These are phyloP conservation scores for Pterophyllum scalare DNA, from an alignment of 2,113 vertebrate genomes.

Conservation along the genomic window DNA sequence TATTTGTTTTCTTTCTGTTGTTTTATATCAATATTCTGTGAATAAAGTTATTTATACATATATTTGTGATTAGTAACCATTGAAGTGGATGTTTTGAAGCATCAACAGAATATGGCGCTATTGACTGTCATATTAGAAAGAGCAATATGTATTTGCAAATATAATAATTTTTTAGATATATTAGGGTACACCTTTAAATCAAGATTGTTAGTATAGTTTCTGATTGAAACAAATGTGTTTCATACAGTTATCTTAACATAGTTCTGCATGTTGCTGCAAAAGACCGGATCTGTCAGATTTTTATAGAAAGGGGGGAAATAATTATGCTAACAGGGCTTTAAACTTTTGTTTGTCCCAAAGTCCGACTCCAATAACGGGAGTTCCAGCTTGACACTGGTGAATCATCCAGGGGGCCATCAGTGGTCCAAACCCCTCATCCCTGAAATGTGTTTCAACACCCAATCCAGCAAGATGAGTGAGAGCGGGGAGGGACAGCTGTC, in stretches of 20 bases:
- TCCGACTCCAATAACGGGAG: slow-evolving; percentile 80
- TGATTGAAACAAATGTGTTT: neutral
- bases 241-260: neutral
- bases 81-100: neutral
- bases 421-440: slow-evolving; percentile 94
- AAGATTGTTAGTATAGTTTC: no score
- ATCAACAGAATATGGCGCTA: neutral
- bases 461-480: slow-evolving; percentile 77
- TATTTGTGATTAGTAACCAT: neutral
- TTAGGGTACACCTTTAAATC: no score
- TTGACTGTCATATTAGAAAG: neutral
- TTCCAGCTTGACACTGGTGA: slow-evolving; percentile 70
- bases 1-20: neutral
- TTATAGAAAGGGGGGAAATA: neutral
- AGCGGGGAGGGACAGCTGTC: slow-evolving; percentile 87
- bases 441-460: slow-evolving; percentile 96
- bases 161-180: neutral
- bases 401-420: slow-evolving; percentile 61
- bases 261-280: no score
- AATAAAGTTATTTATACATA: neutral
- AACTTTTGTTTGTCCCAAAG: slow-evolving; percentile 62
- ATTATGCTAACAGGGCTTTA: neutral
- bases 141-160: neutral
- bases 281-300: neutral
- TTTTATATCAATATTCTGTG: neutral